These are phyloP conservation scores for Tyrophagus putrescentiae DNA, from an alignment of 1,140 invertebrate species.

Conservation along the genomic window DNA sequence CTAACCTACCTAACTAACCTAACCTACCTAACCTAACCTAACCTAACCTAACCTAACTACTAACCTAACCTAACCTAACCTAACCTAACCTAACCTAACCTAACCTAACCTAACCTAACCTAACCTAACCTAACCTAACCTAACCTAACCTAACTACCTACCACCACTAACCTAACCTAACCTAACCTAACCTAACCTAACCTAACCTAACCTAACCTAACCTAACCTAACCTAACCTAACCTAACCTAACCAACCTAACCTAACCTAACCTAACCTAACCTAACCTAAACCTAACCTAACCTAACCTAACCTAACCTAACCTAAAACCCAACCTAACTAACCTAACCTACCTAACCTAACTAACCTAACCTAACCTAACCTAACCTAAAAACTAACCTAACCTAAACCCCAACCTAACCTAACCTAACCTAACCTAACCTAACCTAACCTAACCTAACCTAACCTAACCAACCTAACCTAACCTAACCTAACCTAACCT, in stretches of 20 bases:
- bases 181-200: slow-evolving; percentile 21
- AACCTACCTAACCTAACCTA: slow-evolving; percentile 28
- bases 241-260: slow-evolving; percentile 28
- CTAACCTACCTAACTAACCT: slow-evolving; percentile 25
- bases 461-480: slow-evolving; percentile 22
- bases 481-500: slow-evolving; percentile 24
- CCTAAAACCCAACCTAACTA: slow-evolving; percentile 29
- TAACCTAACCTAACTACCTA: slow-evolving; percentile 25
- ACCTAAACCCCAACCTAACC: slow-evolving; percentile 32
- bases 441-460: slow-evolving; percentile 30
- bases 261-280: slow-evolving; percentile 26
- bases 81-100: slow-evolving; percentile 28
- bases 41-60: slow-evolving; percentile 29
- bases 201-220: slow-evolving; percentile 21
- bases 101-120: slow-evolving; percentile 28
- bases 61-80: slow-evolving; percentile 29
- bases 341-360: slow-evolving; percentile 29
- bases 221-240: slow-evolving; percentile 25
- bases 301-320: slow-evolving; percentile 26
- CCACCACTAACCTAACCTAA: slow-evolving; percentile 22
- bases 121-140: slow-evolving; percentile 25
- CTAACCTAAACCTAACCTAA: slow-evolving; percentile 21
- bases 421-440: slow-evolving; percentile 30
- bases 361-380: slow-evolving; percentile 30
- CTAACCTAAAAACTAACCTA: slow-evolving; percentile 28